Evolutionary conservation across 2,113 vertebrate genomes (phyloP), one percentile per base, ranked within the genome.

Genomic region (Pygoscelis adeliae): DNA sequence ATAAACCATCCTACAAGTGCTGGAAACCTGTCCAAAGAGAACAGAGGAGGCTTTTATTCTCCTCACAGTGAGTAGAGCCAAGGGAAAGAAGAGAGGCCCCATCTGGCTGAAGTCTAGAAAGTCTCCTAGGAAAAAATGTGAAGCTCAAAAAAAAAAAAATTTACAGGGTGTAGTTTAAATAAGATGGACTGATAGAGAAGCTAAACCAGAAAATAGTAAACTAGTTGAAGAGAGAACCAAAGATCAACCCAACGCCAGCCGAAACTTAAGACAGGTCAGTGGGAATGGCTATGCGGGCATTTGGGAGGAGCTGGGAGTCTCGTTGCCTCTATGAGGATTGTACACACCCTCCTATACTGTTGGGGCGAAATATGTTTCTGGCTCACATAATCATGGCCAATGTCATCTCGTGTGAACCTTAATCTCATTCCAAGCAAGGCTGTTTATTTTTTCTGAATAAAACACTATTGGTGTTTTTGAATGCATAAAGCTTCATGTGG

Each of bases 401-500:
- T 69, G 65, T 87, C 89, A 94, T 47, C 62, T 70, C 36, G 4
- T 13, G 25, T 70, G 83, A 80, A 26, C 36, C 32, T 63, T 69
- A 10, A 23, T 38, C 63, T 81, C 42, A 20, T 36, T 96, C 66
- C n/a, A 36, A 92, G 50, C 0, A 4, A 83, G 9, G 21, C n/a
- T 77, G 65, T 38, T 76, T n/a, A 19, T 90, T 83, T 86, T 87
- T 61, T 36, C n/a, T 92, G 42, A 94, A 92, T 92, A 94, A 97
- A 97, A 94, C 91, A 94, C 91, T 91, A 36, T 26, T 58, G 55
- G 89, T 96, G 91, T 38, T 92, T 92, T 83, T 73, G 61, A 83
- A 66, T 32, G n/a, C 29, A 50, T 27, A n/a, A 61, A 91, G 65
- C 11, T 95, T 78, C n/a, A 4, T 0, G 0, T 38, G 42, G 38